Conservation (phyloP, 1,140 invertebrate species). For the Leptinotarsa lineolata region DNA sequence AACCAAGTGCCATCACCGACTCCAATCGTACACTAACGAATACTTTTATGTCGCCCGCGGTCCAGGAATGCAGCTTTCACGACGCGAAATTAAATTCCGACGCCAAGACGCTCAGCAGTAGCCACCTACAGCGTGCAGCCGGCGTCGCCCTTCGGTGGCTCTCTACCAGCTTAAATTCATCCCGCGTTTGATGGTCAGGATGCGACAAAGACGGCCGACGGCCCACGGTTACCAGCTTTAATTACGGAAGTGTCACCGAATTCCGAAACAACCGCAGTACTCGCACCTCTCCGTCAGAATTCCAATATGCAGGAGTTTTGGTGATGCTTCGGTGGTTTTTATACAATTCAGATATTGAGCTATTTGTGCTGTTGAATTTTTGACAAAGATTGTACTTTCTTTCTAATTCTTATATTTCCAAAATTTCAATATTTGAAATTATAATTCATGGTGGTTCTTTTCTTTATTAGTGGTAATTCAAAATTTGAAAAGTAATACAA, state of each 20-base stretch:
- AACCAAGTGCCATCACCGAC: neutral
- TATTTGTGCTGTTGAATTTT: no score
- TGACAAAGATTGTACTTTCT: no score
- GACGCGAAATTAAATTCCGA: slow-evolving; percentile 44
- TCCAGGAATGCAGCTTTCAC: slow-evolving; percentile 34
- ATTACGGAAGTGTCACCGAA: slow-evolving; percentile 45
- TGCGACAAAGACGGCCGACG: slow-evolving; percentile 27
- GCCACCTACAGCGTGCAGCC: slow-evolving; percentile 20
- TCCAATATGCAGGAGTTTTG: neutral
- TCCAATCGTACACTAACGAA: neutral
- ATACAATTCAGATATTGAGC: no score
- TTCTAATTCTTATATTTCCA: no score
- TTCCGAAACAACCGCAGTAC: slow-evolving; percentile 38
- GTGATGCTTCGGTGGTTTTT: no score
- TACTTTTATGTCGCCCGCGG: slow-evolving; percentile 5
- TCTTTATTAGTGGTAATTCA: no score
- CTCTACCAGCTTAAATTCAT: neutral
- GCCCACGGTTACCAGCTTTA: slow-evolving; percentile 41
- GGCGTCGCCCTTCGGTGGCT: slow-evolving; percentile 2
- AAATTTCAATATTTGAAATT: no score
- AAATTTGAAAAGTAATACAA: no score
- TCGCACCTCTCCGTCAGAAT: neutral
- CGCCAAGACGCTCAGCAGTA: slow-evolving; percentile 34
- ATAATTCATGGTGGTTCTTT: no score
- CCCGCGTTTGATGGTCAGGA: slow-evolving; percentile 14